Base-by-base conservation (phyloP, 2,888 invertebrate species). In the Sarcophaga rosellei region DNA sequence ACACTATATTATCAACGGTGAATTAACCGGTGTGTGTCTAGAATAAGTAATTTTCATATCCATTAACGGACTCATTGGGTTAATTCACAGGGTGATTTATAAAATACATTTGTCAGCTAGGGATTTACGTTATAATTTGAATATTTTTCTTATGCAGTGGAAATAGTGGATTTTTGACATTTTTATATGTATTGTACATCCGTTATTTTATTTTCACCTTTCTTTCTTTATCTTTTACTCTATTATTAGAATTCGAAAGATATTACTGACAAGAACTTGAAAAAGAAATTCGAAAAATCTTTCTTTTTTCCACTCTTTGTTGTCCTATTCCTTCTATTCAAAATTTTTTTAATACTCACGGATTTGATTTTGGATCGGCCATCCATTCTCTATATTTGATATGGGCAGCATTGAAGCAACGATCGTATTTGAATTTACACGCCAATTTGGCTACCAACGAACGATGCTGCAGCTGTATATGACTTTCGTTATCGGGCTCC, bases 401-500 rank as follows among this genome's bases (percentile, higher is more conserved):
- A 84, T 94, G 93, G 0, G 94, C 94, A 20, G 92, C 91, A 87
- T 93, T 94, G 3, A 94, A 93, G 89, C 95, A 95, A 80, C 93
- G 92, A 86, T 94, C 94, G 79, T 94, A 94, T 62, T 94, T 92
- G 88, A 94, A 94, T 85, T 92, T 92, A 88, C 95, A 96, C 1
- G 95, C 94, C 91, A 94, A 93, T 66, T 93, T 91, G 73, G 95
- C 93, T 1, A 95, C 93, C 65, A 94, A 91, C 25, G 93, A 92
- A 74, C 95, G 93, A 87, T 95, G 94, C 88, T 94, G 93, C 77
- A 94, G 91, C 11, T 93, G 93, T 17, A 94, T 90, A 89, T 94
- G 94, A 45, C 94, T 93, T 88, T 95, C 94, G 5, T 92, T 91
- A 10, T 91, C 90, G 6, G 92, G 91, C 87, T 95, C 95, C 65